Base-by-base conservation (phyloP, 2,113 vertebrate genomes). In the Spea bombifrons region DNA sequence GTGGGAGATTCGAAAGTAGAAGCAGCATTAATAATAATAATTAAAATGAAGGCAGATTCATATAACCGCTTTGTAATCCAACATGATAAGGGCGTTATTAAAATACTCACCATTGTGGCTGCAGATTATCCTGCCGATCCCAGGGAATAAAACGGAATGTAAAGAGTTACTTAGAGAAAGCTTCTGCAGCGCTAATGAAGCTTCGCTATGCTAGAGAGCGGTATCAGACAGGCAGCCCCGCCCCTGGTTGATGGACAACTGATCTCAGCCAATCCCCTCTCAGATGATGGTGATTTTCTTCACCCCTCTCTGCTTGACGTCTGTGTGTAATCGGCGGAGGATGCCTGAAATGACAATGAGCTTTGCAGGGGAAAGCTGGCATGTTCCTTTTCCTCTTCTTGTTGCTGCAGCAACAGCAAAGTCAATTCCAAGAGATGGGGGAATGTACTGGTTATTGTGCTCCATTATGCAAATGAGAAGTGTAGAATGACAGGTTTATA, bases 351-450 rank as follows among this genome's bases (percentile, higher is more conserved):
- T 53, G 44, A 66, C 69, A 55, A 48, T 72, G 76, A 72, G 76
- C 68, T 6, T 52, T 59, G 53, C 17, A 65, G 59, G 16, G 55
- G 48, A 30, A 45, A 43, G 4, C 16, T 4, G 68, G 59, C 43
- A n/a, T 53, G 61, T 30, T 53, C 59, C 10, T 30, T 30, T 46
- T 3, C 3, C 47, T 76, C 8, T 9, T 77, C 57, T 78, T 71
- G 67, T 78, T 71, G 76, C 76, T 78, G 13, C 76, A 78, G 69
- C 76, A 78, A 78, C 68, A 16, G 48, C 55, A 64, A 71, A 71
- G 76, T 65, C 46, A 71, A 17, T 52, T 70, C 44, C 57, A 71
- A 69, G 45, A 59, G 44, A 48, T 68, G 15, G 16, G 65, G 10
- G 16, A 52, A 52, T 13, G 59, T 50, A 59, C 55, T 13, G 15